phyloP scores from a whole-genome alignment of 1,140 invertebrate genomes.

The Bombus waltoni region DNA sequence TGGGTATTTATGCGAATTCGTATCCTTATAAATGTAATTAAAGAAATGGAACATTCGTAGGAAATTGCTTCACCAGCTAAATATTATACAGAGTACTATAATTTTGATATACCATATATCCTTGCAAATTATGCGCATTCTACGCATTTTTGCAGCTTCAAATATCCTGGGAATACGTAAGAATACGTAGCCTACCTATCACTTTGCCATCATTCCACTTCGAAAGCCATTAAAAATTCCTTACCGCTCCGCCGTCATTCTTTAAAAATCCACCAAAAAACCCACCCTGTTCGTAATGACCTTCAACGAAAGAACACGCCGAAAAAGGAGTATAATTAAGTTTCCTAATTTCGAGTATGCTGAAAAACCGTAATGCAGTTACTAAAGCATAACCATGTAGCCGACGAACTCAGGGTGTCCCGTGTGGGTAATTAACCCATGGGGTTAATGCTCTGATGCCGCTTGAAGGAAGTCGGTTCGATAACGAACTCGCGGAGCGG shows the following conservation, averaged over 20 bases:
- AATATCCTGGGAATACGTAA: too few species aligned
- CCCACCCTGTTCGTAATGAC: neutral
- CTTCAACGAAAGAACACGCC: neutral
- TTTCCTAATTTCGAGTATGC: neutral
- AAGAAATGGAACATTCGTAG: too few species aligned
- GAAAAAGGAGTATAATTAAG: neutral
- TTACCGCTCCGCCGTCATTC: neutral
- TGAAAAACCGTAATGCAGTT: neutral
- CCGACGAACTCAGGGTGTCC: neutral
- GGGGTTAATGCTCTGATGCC: conserved; percentile 15
- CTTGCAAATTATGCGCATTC: too few species aligned
- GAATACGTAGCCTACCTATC: too few species aligned
- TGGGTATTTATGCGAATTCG: too few species aligned
- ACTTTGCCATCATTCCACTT: too few species aligned
- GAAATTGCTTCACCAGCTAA: too few species aligned
- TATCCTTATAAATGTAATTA: too few species aligned
- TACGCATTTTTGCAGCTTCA: too few species aligned
- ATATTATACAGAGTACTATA: too few species aligned
- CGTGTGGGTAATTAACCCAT: conserved; percentile 25
- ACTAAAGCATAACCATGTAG: neutral
- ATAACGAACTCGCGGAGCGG: conserved; percentile 27
- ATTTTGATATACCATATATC: too few species aligned
- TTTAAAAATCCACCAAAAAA: neutral
- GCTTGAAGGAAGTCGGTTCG: conserved; percentile 25
- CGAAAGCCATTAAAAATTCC: neutral